Evolutionary conservation across 2,888 invertebrate species (phyloP), one percentile per base, ranked within the genome.

Genomic region (Eugnorisma glareosa): DNA sequence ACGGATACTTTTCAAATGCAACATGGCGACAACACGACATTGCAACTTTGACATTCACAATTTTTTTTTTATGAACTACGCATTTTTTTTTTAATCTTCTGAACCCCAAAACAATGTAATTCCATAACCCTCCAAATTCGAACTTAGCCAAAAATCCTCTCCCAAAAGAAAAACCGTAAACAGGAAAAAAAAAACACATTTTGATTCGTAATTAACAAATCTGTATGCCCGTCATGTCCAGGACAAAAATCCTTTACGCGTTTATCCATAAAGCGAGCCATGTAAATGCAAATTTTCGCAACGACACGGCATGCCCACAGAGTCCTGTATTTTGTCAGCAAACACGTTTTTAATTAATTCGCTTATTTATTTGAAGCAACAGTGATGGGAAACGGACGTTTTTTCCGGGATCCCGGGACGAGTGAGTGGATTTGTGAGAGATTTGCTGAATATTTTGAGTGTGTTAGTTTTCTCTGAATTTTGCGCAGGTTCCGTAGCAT

Each of bases 261-360:
- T 81, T 89, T 90, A 87, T 89, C 81, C 88, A 87, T 88, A 85
- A 85, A 86, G 80, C 73, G 79, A 73, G 70, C 82, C 61, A 82
- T 83, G 88, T 88, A 87, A 86, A 88, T 88, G 88, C 82, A 88
- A 89, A 87, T 88, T 87, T 88, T 80, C 87, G 79, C 83, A 85
- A 64, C 86, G 79, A 81, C 88, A 82, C 88, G 81, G 76, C 81
- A 74, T 79, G 82, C 79, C 81, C 75, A 75, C 83, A 80, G 73
- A 85, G 74, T 79, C 78, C 90, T 92, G 92, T 93, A 92, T 93
- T 92, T 93, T 93, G 94, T 93, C 93, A 92, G 91, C 91, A 91
- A 94, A 94, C 94, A 94, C 89, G 92, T 92, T 94, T 94, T 95
- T 94, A 95, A 95, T 95, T 95, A 95, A 95, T 94, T 92, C 93